Percentiles rank a stretch among this genome's conserved stretches.
Conservation (phyloP, 2,888 invertebrate species). For the Frankliniella fusca region DNA sequence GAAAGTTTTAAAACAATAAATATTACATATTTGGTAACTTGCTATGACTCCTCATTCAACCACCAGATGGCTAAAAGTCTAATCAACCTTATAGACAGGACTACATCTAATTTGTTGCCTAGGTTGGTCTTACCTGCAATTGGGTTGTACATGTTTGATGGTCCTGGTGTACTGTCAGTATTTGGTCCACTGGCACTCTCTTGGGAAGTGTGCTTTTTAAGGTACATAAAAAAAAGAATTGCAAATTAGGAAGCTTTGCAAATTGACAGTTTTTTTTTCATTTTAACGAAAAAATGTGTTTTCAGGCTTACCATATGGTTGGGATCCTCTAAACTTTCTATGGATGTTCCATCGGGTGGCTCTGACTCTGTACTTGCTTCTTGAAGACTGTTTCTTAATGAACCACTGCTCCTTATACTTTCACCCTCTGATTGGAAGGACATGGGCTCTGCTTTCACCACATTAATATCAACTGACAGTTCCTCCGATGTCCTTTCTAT, state of each 20-base stretch:
- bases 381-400: slow-evolving; percentile 49
- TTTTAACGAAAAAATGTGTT: no score
- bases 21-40: no score
- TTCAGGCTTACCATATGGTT: slow-evolving; percentile 31
- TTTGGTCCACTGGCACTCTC: background rate
- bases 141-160: background rate
- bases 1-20: no score
- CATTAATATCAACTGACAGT: slow-evolving; percentile 47
- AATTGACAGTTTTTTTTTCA: background rate
- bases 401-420: slow-evolving; percentile 50
- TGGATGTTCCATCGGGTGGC: slow-evolving; percentile 52
- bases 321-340: slow-evolving; percentile 54
- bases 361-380: slow-evolving; percentile 51
- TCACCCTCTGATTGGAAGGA: slow-evolving; percentile 45
- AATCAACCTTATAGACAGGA: background rate
- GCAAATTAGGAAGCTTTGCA: background rate
- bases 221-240: background rate
- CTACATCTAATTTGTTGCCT: background rate
- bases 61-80: background rate
- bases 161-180: background rate
- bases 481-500: slow-evolving; percentile 50
- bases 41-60: no score
- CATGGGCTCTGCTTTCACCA: slow-evolving; percentile 45
- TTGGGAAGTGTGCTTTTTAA: background rate
- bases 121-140: background rate